Base-by-base conservation (phyloP, 2,888 invertebrate genomes). In the Leptopilina drosophilae region DNA sequence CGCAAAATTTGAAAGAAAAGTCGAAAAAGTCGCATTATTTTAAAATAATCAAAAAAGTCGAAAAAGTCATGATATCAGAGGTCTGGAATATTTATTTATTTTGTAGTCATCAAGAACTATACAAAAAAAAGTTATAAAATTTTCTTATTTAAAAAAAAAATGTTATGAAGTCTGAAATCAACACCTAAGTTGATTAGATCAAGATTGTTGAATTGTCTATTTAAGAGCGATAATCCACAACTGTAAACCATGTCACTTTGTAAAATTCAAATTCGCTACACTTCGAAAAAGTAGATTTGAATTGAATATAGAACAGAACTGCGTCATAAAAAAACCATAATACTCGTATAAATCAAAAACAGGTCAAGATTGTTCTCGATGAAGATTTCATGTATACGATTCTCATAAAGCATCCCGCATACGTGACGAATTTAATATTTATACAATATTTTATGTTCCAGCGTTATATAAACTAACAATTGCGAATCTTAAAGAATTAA, bases 361-460 rank as follows among this genome's bases (percentile, higher is more conserved):
- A 75, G 82, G 82, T 81, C 82, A 80, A 73, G 81, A 79, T 82
- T 42, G 82, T 80, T 77, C 84, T 82, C 86, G 88, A 90, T 88
- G 87, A 89, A 88, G 87, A 87, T 80, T 84, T 84, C 85, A 83
- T 33, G 33, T 33, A 33, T 84, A 82, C 77, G 82, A 66, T 80
- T 83, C 33, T 33, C 90, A 88, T 91, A 90, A 91, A 91, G 87
- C 87, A 86, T 87, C 87, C 87, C 84, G 82, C 82, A 84, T 86
- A 85, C 88, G 82, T 89, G 84, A 87, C 89, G 90, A 91, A 91
- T 91, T 42, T 42, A 42, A 42, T 8, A 42, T 42, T 90, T 90
- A 90, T 91, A 33, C 33, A 90, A 89, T 87, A 89, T 91, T 91
- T 91, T 91, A 91, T 91, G 90, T 88, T 90, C 88, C 87, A 81